Evolutionary conservation across 2,888 invertebrate species (phyloP), one percentile per base, ranked within the genome.

Genomic region (Metopia argyrocephala): DNA sequence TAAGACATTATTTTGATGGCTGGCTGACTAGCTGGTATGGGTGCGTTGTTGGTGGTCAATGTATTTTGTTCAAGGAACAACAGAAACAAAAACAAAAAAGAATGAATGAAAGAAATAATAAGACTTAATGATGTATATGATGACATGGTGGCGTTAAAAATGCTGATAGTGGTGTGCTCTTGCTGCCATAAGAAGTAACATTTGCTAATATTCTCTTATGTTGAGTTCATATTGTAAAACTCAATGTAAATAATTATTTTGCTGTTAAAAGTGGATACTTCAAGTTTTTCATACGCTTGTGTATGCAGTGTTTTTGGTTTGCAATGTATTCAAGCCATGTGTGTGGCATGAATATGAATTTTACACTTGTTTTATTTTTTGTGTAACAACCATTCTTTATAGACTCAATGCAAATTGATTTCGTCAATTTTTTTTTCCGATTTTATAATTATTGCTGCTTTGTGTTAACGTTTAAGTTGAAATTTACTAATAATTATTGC

Each of bases 81-180:
- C n/a, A n/a, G n/a, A n/a, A n/a, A n/a, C n/a, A n/a, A n/a, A n/a
- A n/a, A n/a, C n/a, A n/a, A n/a, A n/a, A n/a, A n/a, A n/a, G n/a
- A n/a, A n/a, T n/a, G n/a, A n/a, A n/a, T n/a, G 54, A 48, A 38
- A 25, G 56, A 69, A 76, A 78, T 73, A 78, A 78, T 78, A 78
- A 78, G 71, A 78, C 61, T 68, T 73, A 73, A 73, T 78, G 78
- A 73, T 68, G 78, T 78, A 78, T 78, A 50, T 38, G 71, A 71
- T 78, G 78, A 78, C 73, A 73, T 66, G 74, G 65, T 75, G 78
- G 78, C 81, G 74, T 78, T 74, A 74, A 66, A 78, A 78, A 74
- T 66, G 69, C 69, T 78, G 56, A 81, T 78, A 70, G 61, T 31
- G 78, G 38, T 66, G 54, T n/a, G n/a, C n/a, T 25, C 38, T 25